Evolutionary conservation across 2,888 invertebrate genomes (phyloP).

Genomic region (Drosophila kanekoi): DNA sequence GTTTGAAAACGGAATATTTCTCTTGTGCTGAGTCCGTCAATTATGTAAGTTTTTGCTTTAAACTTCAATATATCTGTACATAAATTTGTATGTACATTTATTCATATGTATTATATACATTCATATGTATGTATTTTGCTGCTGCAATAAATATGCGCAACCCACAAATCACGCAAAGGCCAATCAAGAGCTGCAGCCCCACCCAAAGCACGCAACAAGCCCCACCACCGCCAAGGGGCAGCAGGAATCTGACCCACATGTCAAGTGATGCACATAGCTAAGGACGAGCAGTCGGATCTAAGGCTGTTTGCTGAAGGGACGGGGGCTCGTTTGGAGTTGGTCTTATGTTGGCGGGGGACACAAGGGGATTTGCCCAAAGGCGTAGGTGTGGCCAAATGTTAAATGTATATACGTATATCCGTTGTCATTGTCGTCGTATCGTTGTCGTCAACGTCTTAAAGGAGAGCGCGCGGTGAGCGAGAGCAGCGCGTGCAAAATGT

Average conservation of each 20-base stretch:
- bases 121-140: slow-evolving; percentile 2
- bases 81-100: too few species aligned
- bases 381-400: slow-evolving; percentile 75
- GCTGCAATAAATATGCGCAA: slow-evolving; percentile 26
- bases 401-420: slow-evolving; percentile 41
- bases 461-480: slow-evolving; percentile 45
- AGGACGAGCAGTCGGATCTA: slow-evolving; percentile 22
- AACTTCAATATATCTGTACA: too few species aligned
- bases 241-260: slow-evolving; percentile 58
- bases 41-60: not conserved
- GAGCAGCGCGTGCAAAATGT: slow-evolving; percentile 58
- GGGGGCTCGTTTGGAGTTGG: slow-evolving; percentile 1
- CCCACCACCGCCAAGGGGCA: slow-evolving; percentile 22
- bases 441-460: slow-evolving; percentile 55
- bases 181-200: slow-evolving; percentile 46
- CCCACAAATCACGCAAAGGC: slow-evolving; percentile 31
- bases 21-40: not conserved
- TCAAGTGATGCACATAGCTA: slow-evolving; percentile 45
- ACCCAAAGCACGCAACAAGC: slow-evolving; percentile 4
- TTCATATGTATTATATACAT: too few species aligned
- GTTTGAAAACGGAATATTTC: too few species aligned
- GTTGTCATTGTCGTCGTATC: slow-evolving; percentile 34
- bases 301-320: slow-evolving; percentile 25
- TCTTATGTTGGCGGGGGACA: not conserved
- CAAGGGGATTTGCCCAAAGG: slow-evolving; percentile 28